Evolutionary conservation across 1,140 invertebrate genomes (phyloP).

Genomic region (Thereuonema tuberculata): DNA sequence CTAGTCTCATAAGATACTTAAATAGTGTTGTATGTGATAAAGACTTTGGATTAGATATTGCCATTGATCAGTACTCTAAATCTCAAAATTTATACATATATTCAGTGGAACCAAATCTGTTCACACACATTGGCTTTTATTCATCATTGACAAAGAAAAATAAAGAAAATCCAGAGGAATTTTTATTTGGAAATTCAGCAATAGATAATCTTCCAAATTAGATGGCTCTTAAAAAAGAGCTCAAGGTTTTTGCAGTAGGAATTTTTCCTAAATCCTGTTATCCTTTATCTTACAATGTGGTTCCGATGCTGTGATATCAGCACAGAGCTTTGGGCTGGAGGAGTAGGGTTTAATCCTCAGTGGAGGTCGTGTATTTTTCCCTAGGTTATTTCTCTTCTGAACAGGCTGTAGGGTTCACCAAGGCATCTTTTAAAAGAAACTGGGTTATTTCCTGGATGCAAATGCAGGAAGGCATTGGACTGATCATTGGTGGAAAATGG

Average conservation of each 20-base stretch:
- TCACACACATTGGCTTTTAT: conserved; percentile 14
- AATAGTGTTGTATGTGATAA: neutral
- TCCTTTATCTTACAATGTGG: too few species aligned
- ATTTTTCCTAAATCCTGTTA: neutral
- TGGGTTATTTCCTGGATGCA: too few species aligned
- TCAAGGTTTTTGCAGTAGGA: too few species aligned
- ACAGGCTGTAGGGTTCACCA: too few species aligned
- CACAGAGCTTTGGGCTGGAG: too few species aligned
- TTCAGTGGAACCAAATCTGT: conserved; percentile 12
- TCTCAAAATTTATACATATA: neutral
- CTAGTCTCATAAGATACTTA: neutral
- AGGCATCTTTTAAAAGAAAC: too few species aligned
- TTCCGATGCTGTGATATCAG: too few species aligned
- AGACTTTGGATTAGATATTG: conserved; percentile 5
- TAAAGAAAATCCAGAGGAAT: conserved; percentile 6
- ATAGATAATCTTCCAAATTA: conserved; percentile 21
- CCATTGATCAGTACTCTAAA: conserved; percentile 8
- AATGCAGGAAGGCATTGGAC: too few species aligned
- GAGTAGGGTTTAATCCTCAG: too few species aligned
- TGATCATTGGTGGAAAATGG: too few species aligned
- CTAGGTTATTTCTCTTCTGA: too few species aligned
- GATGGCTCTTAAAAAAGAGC: neutral
- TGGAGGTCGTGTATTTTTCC: too few species aligned
- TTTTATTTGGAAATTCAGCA: conserved; percentile 24
- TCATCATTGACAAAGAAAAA: conserved; percentile 7